Evolutionary conservation across 2,797 vertebrate species (phyloP).

Genomic region (Nannoperca australis): DNA sequence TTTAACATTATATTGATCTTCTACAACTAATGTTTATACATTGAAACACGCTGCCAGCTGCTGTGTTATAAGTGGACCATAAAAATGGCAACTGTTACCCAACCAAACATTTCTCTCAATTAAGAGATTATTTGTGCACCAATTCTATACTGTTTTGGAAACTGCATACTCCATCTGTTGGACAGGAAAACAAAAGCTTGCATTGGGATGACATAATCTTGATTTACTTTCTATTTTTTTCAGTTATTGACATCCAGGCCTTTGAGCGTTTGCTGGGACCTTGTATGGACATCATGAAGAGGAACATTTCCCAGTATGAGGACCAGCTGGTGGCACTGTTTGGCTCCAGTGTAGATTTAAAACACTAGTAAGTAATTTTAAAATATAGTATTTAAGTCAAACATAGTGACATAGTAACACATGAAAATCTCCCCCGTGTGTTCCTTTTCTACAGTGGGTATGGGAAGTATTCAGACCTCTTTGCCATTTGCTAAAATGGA

Average conservation of each 20-base stretch:
- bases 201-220: neutral
- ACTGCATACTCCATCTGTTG: neutral
- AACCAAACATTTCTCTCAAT: neutral
- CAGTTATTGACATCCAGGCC: conserved; percentile 96
- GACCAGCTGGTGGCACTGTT: conserved; percentile 95
- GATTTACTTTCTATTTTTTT: conserved; percentile 44
- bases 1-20: neutral
- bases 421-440: neutral
- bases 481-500: too few relatives aligned
- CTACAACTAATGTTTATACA: neutral
- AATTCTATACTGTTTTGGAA: neutral
- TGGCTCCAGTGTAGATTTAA: conserved; percentile 91
- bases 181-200: neutral
- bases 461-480: too few relatives aligned
- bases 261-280: conserved; percentile 96
- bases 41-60: neutral
- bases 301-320: conserved; percentile 95
- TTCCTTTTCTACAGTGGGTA: too few relatives aligned
- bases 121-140: neutral
- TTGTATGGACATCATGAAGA: conserved; percentile 98
- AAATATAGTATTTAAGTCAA: conserved; percentile 14
- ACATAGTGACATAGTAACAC: neutral
- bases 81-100: neutral
- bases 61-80: neutral
- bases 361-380: conserved; percentile 65